These are phyloP conservation scores for Glaucidium brasilianum DNA, from an alignment of 2,113 vertebrate genomes.

Conservation along the genomic window DNA sequence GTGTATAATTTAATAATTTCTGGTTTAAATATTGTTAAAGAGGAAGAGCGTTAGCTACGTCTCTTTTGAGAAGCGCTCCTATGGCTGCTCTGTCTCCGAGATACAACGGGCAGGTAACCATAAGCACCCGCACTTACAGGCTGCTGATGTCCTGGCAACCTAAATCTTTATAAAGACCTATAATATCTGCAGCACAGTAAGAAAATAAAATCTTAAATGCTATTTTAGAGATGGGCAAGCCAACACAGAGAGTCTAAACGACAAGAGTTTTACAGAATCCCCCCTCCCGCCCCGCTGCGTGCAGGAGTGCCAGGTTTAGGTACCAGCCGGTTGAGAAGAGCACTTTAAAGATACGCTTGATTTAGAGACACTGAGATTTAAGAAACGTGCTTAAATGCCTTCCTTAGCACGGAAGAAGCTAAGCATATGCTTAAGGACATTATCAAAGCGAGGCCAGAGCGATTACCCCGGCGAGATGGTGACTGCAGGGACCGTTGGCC, in stretches of 20 bases:
- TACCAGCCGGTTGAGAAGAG: background rate
- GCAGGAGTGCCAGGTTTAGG: rapidly evolving
- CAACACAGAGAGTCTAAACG: rapidly evolving
- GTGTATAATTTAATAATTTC: background rate
- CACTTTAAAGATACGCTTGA: background rate
- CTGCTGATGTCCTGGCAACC: background rate
- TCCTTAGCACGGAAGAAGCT: background rate
- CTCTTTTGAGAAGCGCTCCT: background rate
- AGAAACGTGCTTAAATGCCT: background rate
- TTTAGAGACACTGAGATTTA: background rate
- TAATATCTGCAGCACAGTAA: background rate
- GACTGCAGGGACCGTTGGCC: background rate
- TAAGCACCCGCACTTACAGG: background rate
- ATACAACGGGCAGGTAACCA: background rate
- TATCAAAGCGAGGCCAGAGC: background rate
- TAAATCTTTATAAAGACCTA: background rate
- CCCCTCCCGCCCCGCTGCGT: background rate
- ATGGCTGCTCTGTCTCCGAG: background rate
- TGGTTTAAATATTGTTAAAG: background rate
- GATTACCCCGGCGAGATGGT: background rate
- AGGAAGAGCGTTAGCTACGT: background rate
- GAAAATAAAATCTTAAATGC: background rate
- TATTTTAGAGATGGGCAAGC: background rate
- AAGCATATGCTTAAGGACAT: background rate
- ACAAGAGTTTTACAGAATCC: background rate